Evolutionary conservation across 1,140 invertebrate species (phyloP), one percentile per base, ranked within the genome.

Genomic region (Heterodera schachtii): DNA sequence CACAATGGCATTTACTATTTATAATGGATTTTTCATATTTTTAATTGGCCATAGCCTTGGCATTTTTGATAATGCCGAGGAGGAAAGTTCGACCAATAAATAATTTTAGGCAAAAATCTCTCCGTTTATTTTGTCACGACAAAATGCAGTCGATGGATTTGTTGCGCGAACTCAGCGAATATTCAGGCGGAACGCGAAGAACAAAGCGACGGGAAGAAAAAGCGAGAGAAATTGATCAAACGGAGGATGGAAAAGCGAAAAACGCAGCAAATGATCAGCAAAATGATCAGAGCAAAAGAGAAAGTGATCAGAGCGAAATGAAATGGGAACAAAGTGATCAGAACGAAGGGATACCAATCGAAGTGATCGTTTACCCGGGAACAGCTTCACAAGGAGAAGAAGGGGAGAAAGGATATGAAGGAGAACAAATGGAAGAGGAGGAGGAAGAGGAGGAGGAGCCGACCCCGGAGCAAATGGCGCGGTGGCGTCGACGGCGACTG

Each of bases 81-180:
- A 31, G 31, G 31, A 31, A 31, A 31, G 31, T 31, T 31, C 31
- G 31, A 31, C 31, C 31, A 11, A 52, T 52, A 52, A 52, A 52
- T 52, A 6, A 6, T 52, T 11, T 52, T 52, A 8, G 6, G 49
- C 49, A 11, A 52, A 2, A 52, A 64, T 16, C 5, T 16, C 4
- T 13, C 8, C 19, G 11, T 8, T 69, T 43, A 7, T 71, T 43
- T 71, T 44, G 41, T 71, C 44, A 16, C 69, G 69, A 71, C 11
- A 43, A 46, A 71, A 71, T 71, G 69, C 69, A 71, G 19, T 71
- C 69, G 19, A 71, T 71, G 41, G 43, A 71, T 13, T 5, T 71
- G 69, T 46, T 71, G 69, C 69, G 69, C 69, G 41, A 71, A 19
- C 69, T 71, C 41, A 71, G 11, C 19, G 57, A 11, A 1, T 64